Evolutionary conservation across 2,113 vertebrate genomes (phyloP).

Genomic region (Phylloscopus trochilus): DNA sequence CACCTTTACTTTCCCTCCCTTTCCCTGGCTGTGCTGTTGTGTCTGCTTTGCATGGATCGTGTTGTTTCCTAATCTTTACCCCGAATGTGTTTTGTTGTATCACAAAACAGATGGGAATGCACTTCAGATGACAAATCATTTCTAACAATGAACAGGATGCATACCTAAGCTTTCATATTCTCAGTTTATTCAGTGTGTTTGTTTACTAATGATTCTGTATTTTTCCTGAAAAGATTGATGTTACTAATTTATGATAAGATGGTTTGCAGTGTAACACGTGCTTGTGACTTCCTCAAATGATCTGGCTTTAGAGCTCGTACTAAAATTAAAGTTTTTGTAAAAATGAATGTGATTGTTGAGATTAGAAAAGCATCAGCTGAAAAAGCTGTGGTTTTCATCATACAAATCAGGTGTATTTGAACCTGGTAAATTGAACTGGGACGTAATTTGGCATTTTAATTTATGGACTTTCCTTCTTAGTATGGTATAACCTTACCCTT

Average conservation of each 20-base stretch:
- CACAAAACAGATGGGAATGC: slow-evolving; percentile 92
- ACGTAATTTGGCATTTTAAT: neutral
- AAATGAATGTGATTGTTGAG: neutral
- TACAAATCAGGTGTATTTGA: neutral
- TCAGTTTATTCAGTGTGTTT: slow-evolving; percentile 19
- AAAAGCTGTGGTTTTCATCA: neutral
- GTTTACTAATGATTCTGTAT: slow-evolving; percentile 26
- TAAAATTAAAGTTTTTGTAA: slow-evolving; percentile 7
- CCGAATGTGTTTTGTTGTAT: slow-evolving; percentile 58
- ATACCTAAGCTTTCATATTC: neutral
- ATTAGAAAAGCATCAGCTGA: neutral
- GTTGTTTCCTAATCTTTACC: neutral
- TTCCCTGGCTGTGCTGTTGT: slow-evolving; percentile 7
- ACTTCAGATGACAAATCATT: slow-evolving; percentile 34
- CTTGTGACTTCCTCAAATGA: slow-evolving; percentile 56
- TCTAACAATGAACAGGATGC: slow-evolving; percentile 5
- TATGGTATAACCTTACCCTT: neutral
- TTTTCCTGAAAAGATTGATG: neutral
- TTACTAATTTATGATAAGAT: neutral
- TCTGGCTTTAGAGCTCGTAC: neutral
- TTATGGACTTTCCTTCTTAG: neutral
- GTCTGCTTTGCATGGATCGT: slow-evolving; percentile 61
- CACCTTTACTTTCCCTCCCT: slow-evolving; percentile 40
- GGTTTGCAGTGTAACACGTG: slow-evolving; percentile 3
- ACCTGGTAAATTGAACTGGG: neutral